These are phyloP conservation scores for Apogon hyalosoma DNA, from an alignment of 2,797 vertebrate genomes.

Conservation along the genomic window DNA sequence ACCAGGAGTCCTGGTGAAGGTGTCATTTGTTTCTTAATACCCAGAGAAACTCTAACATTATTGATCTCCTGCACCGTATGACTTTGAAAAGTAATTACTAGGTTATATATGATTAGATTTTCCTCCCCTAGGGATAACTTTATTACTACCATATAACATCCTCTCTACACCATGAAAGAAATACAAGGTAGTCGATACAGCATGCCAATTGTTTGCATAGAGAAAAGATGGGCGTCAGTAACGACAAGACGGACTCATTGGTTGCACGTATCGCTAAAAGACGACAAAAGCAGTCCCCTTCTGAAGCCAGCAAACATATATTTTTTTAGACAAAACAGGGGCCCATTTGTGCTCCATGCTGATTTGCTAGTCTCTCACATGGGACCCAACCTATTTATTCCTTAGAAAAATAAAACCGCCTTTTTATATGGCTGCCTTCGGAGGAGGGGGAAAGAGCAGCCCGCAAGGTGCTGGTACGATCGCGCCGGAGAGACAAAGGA, in stretches of 20 bases:
- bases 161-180: constrained; percentile 43
- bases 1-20: constrained; percentile 47
- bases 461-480: constrained; percentile 10
- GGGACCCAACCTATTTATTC: constrained; percentile 48
- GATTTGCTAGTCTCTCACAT: constrained; percentile 51
- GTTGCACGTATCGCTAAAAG: constrained; percentile 7
- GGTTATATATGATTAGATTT: constrained; percentile 73
- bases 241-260: constrained; percentile 47
- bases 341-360: constrained; percentile 25
- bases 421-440: constrained; percentile 32
- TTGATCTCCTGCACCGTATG: constrained; percentile 63
- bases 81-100: constrained; percentile 77
- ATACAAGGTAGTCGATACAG: constrained; percentile 53
- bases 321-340: constrained; percentile 11
- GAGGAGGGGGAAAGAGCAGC: constrained; percentile 1
- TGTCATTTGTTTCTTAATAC: constrained; percentile 69
- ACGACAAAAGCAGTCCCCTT: constrained; percentile 14
- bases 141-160: constrained; percentile 72
- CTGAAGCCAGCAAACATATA: constrained; percentile 14
- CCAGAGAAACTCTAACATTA: constrained; percentile 62
- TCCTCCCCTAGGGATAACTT: constrained; percentile 58
- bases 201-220: constrained; percentile 47
- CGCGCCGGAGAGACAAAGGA: constrained; percentile 7
- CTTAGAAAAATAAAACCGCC: constrained; percentile 44
- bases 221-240: constrained; percentile 31